Evolutionary conservation across 2,113 vertebrate genomes (phyloP), one percentile per base, ranked within the genome.

Genomic region (Synodontis membranacea): DNA sequence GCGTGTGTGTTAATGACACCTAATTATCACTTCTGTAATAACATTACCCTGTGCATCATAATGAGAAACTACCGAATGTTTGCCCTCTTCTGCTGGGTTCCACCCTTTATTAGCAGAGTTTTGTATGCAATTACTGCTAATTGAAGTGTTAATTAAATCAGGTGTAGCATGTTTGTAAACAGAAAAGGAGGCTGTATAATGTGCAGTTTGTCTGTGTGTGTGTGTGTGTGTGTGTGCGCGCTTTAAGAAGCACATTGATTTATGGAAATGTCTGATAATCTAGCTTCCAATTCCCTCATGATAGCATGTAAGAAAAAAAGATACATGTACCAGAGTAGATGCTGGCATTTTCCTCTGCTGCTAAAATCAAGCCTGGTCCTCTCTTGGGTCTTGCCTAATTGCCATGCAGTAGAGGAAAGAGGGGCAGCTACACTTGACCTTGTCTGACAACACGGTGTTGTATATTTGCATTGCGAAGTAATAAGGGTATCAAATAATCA

Each of bases 1-100:
- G 46, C 37, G 7, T 88, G 91, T 92, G 90, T 91, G 92, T 93
- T 95, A 95, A 95, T 95, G 93, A 93, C 89, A 86, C 87, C 92
- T 94, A 94, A 95, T 95, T 94, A 94, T 94, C 93, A 94, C 93
- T 93, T 94, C 92, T 94, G 92, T 93, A 94, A 94, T 93, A 94
- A 92, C 92, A 94, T 94, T 93, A 93, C 92, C 92, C 91, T 94
- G 91, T 87, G 93, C 91, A 92, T 91, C 87, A 88, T 94, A 94
- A 95, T 94, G 91, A 94, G 91, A 92, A 94, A 94, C 93, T 93
- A 92, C 92, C 89, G 92, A 95, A 94, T 93, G 92, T 93, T 93
- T 91, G 88, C 74, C 86, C 34, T 86, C 90, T 92, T 93, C 89
- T 90, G 88, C 89, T 91, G 75, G 88, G 82, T 92, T 94, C 93